Evolutionary conservation across 2,113 vertebrate species (phyloP), one percentile per base, ranked within the genome.

Genomic region (Catagonus wagneri): DNA sequence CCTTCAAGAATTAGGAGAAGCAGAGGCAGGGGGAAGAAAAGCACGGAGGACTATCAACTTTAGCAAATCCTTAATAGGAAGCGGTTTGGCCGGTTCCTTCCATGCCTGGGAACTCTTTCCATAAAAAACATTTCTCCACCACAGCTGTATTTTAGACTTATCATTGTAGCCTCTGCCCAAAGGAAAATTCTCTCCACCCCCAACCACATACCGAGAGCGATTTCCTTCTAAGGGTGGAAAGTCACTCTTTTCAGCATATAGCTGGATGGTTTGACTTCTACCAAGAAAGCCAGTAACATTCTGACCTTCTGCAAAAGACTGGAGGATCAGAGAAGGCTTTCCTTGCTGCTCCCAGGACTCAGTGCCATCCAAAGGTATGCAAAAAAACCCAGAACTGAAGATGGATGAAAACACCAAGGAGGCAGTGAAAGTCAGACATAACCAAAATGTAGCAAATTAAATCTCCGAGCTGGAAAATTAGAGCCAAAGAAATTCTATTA

Each of bases 161-260:
- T 58, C 71, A 2, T 50, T 50, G 52, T 32, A 52, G 36, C 69
- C n/a, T 89, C 29, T 19, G 58, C 29, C 44, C 91, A 83, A 86
- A 83, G 58, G 54, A 63, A 92, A 90, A 84, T 50, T 69, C 78
- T 95, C 36, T 92, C 60, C 23, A 29, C 61, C 32, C 56, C 22
- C 68, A 63, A 54, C 52, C 91, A 69, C 56, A 83, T 52, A 27
- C 83, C n/a, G 13, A 27, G 78, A 96, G 27, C 8, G 0, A 83
- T 95, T 95, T 96, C 86, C 78, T 92, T 93, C 83, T 76, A 89
- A 89, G 63, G 89, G 56, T 1, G 2, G 34, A 68, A 94, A 89
- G 32, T 63, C 63, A n/a, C 50, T 81, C 50, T 76, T 81, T n/a
- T 34, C 58, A 75, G 25, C 12, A 39, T 32, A 58, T 20, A 75